Base-by-base conservation (phyloP, 2,888 invertebrate genomes). In the Euplexia lucipara region DNA sequence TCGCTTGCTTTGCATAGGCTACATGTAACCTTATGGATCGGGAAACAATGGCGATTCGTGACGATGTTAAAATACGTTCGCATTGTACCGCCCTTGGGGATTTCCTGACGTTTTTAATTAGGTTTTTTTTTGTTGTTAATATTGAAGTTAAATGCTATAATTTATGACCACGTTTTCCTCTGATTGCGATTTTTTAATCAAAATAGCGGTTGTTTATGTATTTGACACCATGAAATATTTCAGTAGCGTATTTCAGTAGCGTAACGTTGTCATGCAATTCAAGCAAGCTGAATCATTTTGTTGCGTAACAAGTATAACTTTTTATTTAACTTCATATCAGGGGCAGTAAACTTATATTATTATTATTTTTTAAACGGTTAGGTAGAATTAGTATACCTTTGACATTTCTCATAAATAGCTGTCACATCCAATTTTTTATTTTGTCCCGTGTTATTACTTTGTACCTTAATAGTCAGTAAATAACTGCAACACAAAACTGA, bases 1-100 rank as follows among this genome's bases (percentile, higher is more conserved):
- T 81, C 81, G 91, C 92, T 92, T 92, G 85, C 84, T 88, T 84
- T 83, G 80, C 81, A 83, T 86, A 88, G 84, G 81, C 82, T 87
- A 49, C 26, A 70, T 82, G 73, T 83, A 83, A 80, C 68, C 54
- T 62, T 73, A 64, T 62, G 72, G 73, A 76, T 45, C 42, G 41
- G 73, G 72, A 66, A 71, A 74, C 70, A 66, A 54, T 41, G 37
- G 47, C 45, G 26, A 34, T 39, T 67, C 59, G 49, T 59, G 32
- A 49, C 39, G 32, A 54, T 44, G 37, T 73, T 73, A 20, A 30
- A 35, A 32, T 37, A 32, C 30, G n/a, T 20, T 48, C 34, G 16
- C 53, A 39, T 39, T 45, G 34, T 42, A 26, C 26, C 47, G 32
- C 14, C 20, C 30, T 20, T 7, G 52, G 62, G 48, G 22, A 20